A percentile compares a stretch with the other conserved stretches of the same genome.
Conservation (phyloP, 2,797 vertebrate species). For the Geotrypetes seraphini region DNA sequence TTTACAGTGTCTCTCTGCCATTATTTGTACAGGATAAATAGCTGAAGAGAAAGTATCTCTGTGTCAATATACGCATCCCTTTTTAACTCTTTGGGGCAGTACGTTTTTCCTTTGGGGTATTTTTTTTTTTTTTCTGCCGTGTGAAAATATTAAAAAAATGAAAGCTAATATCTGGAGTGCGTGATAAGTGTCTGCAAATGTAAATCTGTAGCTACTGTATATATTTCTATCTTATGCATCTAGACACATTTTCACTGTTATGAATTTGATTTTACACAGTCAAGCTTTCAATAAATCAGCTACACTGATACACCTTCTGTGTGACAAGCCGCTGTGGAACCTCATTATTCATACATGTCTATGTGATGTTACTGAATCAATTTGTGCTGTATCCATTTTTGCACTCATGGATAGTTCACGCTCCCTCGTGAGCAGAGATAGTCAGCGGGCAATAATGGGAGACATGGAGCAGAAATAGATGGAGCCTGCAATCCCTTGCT, state of each 20-base stretch:
- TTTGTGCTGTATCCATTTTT: slow-evolving; percentile 47
- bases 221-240: too few relatives aligned
- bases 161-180: too few relatives aligned
- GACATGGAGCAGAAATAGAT: slow-evolving; percentile 22
- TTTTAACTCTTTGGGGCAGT: slow-evolving; percentile 4
- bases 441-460: slow-evolving; percentile 42
- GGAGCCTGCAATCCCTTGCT: slow-evolving; percentile 23
- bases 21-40: not conserved
- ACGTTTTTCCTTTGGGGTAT: slow-evolving; percentile 1
- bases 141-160: slow-evolving; percentile 2
- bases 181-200: too few relatives aligned
- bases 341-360: slow-evolving; percentile 45
- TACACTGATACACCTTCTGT: slow-evolving; percentile 26
- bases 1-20: not conserved
- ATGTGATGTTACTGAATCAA: slow-evolving; percentile 42
- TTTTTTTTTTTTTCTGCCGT: slow-evolving; percentile 4
- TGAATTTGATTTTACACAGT: slow-evolving; percentile 27
- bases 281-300: slow-evolving; percentile 40
- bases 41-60: not conserved
- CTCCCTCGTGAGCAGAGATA: slow-evolving; percentile 37
- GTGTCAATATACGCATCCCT: too few relatives aligned
- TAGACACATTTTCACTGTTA: slow-evolving; percentile 10
- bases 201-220: too few relatives aligned
- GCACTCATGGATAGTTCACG: slow-evolving; percentile 35
- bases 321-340: slow-evolving; percentile 39